Percentiles rank a stretch among this genome's conserved stretches.
Evolutionary conservation across 2,113 vertebrate genomes (phyloP).

Genomic region (Ictalurus punctatus): DNA sequence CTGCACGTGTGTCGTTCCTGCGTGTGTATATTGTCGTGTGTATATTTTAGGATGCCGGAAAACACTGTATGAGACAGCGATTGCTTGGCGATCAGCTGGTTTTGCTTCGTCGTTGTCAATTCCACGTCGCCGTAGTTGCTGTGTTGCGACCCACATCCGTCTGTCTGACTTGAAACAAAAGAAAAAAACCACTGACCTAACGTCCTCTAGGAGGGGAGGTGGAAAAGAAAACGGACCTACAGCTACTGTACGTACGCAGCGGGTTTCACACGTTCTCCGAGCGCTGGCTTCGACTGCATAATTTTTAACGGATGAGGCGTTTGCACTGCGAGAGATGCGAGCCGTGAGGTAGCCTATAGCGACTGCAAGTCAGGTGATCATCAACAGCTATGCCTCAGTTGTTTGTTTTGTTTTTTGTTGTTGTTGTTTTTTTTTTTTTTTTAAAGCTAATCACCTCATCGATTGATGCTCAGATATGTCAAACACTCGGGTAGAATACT

Average conservation of each 20-base stretch:
- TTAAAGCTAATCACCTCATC: slow-evolving; percentile 13
- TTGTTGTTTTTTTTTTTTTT: neutral
- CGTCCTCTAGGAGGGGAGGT: neutral
- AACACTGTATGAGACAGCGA: neutral
- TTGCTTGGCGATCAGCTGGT: neutral
- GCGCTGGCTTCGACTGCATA: slow-evolving; percentile 19
- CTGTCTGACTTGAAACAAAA: neutral
- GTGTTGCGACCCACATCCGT: neutral
- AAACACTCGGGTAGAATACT: neutral
- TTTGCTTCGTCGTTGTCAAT: neutral
- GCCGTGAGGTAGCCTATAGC: slow-evolving; percentile 10
- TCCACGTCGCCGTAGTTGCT: neutral
- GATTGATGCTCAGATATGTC: neutral
- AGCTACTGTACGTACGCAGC: neutral
- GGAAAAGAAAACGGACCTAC: neutral
- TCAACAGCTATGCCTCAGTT: slow-evolving; percentile 29
- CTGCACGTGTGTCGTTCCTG: neutral
- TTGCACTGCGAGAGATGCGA: slow-evolving; percentile 15
- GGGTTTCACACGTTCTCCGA: neutral
- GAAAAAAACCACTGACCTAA: neutral
- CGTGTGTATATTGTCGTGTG: neutral
- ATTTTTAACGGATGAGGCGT: neutral
- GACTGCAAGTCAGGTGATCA: slow-evolving; percentile 6
- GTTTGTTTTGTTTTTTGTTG: too few species aligned
- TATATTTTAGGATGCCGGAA: neutral